Evolutionary conservation across 2,113 vertebrate species (phyloP).

Genomic region (Mixornis gularis): DNA sequence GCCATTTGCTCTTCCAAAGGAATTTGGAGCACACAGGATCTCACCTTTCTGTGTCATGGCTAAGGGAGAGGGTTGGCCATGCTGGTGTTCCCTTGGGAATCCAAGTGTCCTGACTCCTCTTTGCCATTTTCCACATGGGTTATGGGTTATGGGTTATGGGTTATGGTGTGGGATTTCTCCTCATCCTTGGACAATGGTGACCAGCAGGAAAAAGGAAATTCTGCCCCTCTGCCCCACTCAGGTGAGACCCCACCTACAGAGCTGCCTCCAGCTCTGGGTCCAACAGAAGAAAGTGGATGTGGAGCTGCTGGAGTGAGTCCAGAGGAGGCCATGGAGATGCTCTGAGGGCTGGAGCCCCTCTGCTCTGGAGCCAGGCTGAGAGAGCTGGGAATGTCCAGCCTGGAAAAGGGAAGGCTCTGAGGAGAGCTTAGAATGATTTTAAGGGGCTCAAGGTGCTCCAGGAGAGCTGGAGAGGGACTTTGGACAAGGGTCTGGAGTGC

Average conservation of each 20-base stretch:
- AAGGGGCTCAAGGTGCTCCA: background rate
- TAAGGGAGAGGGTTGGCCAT: background rate
- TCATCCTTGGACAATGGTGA: background rate
- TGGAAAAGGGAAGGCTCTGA: background rate
- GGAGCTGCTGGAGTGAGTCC: background rate
- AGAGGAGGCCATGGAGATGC: rapidly evolving
- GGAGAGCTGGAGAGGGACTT: background rate
- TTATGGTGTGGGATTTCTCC: background rate
- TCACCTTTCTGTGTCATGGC: rapidly evolving
- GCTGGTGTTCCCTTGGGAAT: background rate
- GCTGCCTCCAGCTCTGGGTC: background rate
- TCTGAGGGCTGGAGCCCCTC: rapidly evolving
- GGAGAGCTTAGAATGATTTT: background rate
- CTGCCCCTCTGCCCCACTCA: background rate
- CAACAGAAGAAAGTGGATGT: background rate
- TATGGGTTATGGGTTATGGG: background rate
- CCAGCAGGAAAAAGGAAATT: background rate
- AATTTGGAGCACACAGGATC: background rate
- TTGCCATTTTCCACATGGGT: rapidly evolving
- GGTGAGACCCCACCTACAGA: background rate
- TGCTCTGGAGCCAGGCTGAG: background rate
- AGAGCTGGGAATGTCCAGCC: background rate
- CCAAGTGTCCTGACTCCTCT: background rate
- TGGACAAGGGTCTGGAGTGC: rapidly evolving
- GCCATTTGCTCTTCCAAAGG: background rate